A percentile compares a stretch with the other conserved stretches of the same genome.
Evolutionary conservation across 2,888 invertebrate species (phyloP).

Genomic region (Griposia aprilina): DNA sequence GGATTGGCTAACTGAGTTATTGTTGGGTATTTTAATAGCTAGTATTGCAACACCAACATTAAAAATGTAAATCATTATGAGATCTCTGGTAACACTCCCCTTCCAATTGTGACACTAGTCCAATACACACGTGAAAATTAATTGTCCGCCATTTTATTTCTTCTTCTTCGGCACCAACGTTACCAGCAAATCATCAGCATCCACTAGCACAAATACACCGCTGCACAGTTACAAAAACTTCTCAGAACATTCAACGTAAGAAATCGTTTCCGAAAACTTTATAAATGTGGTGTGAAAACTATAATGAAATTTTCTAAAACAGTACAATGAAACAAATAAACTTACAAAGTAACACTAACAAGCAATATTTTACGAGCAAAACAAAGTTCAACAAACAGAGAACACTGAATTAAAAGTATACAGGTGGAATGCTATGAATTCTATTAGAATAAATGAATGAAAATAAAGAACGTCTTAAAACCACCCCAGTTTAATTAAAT

Average conservation of each 20-base stretch:
- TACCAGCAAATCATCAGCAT: too few relatives aligned
- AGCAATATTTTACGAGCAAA: constrained; percentile 40
- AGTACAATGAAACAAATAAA: constrained; percentile 34
- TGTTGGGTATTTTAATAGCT: too few relatives aligned
- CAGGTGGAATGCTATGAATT: constrained; percentile 45
- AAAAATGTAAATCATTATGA: too few relatives aligned
- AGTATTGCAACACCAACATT: too few relatives aligned
- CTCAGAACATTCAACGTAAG: constrained; percentile 9
- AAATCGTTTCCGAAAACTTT: constrained; percentile 18
- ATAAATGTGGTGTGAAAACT: constrained; percentile 30
- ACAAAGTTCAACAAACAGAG: constrained; percentile 46
- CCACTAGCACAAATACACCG: too few relatives aligned
- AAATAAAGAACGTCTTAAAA: constrained; percentile 52
- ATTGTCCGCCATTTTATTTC: too few relatives aligned
- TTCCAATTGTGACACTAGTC: too few relatives aligned
- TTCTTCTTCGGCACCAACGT: too few relatives aligned
- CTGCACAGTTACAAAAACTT: background rate
- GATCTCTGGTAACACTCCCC: too few relatives aligned
- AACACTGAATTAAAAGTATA: constrained; percentile 45
- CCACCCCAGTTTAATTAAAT: constrained; percentile 60
- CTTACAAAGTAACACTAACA: constrained; percentile 44
- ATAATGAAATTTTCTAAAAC: constrained; percentile 28
- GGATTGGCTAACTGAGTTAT: background rate
- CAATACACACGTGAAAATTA: too few relatives aligned
- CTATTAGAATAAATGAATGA: constrained; percentile 60